Conservation (phyloP, 1,140 invertebrate species). For the Holcopasites calliopsidis region DNA sequence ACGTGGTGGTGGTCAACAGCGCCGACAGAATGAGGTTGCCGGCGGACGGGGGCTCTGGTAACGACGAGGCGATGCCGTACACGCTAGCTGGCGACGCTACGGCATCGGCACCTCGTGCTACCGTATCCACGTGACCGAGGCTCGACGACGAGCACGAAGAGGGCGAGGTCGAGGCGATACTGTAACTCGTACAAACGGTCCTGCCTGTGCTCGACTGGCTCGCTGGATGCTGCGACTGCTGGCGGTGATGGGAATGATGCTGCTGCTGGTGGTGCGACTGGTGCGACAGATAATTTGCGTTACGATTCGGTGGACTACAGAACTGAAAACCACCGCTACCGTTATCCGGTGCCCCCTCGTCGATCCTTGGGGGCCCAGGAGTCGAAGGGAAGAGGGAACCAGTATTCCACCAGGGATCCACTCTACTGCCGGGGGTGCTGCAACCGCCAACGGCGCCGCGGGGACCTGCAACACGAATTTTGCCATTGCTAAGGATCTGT, state of each 20-base stretch:
- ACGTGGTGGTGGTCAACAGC: constrained; percentile 5
- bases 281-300: constrained; percentile 37
- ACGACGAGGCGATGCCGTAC: constrained; percentile 59
- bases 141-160: constrained; percentile 62
- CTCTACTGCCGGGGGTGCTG: constrained; percentile 75
- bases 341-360: constrained; percentile 69
- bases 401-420: constrained; percentile 77
- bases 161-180: constrained; percentile 42
- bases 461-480: constrained; percentile 70
- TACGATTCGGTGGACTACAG: constrained; percentile 48
- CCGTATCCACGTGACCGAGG: constrained; percentile 60
- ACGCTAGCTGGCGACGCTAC: constrained; percentile 48
- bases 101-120: constrained; percentile 60
- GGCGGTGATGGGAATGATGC: constrained; percentile 41
- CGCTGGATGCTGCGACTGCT: constrained; percentile 33
- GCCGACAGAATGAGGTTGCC: constrained; percentile 10
- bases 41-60: constrained; percentile 30
- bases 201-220: constrained; percentile 40
- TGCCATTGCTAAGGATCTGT: not conserved
- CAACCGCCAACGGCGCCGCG: constrained; percentile 78
- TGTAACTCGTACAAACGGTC: constrained; percentile 50
- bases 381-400: constrained; percentile 69
- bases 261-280: constrained; percentile 48
- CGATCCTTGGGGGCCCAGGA: constrained; percentile 70
- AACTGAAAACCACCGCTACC: constrained; percentile 55